Evolutionary conservation across 2,797 vertebrate species (phyloP).

Genomic region (Parotocinclus haroldoi): DNA sequence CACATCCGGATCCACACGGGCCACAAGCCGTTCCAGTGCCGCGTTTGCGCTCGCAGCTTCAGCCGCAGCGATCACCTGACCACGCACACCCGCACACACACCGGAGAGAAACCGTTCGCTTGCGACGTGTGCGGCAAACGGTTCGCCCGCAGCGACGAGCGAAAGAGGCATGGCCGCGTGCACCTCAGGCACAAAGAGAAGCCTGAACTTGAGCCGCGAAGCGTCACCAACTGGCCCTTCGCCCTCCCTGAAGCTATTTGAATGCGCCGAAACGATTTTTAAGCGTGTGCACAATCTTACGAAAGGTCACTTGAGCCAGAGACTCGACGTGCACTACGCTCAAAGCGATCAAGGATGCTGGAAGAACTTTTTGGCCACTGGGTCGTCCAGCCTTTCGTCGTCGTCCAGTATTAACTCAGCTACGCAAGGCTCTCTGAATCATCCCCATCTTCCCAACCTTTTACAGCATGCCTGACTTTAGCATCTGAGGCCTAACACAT

Average conservation of each 20-base stretch:
- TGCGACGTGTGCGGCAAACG: conserved; percentile 95
- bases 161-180: conserved; percentile 93
- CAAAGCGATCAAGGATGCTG: not conserved
- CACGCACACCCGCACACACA: conserved; percentile 97
- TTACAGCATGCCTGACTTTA: too few species aligned
- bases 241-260: conserved; percentile 76
- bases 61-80: conserved; percentile 98
- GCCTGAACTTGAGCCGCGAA: conserved; percentile 90
- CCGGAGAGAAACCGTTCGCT: conserved; percentile 95
- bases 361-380: not conserved
- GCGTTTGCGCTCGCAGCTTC: conserved; percentile 95
- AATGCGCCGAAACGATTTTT: conserved; percentile 48
- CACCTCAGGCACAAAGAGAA: conserved; percentile 95
- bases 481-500: too few species aligned
- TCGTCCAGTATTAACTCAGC: not conserved
- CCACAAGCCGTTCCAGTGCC: conserved; percentile 97
- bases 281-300: conserved; percentile 34
- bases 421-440: too few species aligned
- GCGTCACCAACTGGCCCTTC: conserved; percentile 70
- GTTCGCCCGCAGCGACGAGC: conserved; percentile 91
- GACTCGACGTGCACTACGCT: not conserved
- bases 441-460: too few species aligned
- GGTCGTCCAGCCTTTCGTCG: not conserved
- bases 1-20: conserved; percentile 97
- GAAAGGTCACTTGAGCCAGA: not conserved